A percentile compares a stretch with the other conserved stretches of the same genome.
Conservation (phyloP, 2,797 vertebrate species). For the Manis pentadactyla region DNA sequence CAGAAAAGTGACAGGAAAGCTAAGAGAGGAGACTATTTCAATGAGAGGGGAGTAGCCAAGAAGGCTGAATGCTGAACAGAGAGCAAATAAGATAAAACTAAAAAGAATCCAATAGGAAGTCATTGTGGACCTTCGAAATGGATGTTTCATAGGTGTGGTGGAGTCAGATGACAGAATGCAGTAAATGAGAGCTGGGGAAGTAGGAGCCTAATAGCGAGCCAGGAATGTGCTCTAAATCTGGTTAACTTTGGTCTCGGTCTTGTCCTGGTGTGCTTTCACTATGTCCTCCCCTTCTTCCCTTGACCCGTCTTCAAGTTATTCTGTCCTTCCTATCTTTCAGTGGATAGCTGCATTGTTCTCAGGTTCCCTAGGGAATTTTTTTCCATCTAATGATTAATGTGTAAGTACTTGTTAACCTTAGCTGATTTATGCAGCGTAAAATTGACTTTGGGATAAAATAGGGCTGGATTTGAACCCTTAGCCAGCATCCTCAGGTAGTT, state of each 20-base stretch:
- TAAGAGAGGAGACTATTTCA: not conserved
- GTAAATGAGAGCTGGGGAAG: not conserved
- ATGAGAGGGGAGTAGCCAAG: not conserved
- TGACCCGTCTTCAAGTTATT: not conserved
- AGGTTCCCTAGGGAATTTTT: not conserved
- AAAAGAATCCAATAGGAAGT: not conserved
- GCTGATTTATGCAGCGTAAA: not conserved
- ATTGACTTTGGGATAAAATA: not conserved
- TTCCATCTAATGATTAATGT: not conserved
- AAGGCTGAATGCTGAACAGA: not conserved
- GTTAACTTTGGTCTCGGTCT: not conserved
- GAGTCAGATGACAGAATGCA: not conserved
- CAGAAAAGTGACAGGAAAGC: not conserved
- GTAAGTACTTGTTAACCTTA: not conserved
- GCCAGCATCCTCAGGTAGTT: not conserved
- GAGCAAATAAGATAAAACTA: not conserved
- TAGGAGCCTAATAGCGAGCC: not conserved
- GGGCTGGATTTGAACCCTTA: not conserved
- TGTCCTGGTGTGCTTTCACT: not conserved
- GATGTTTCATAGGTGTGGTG: not conserved
- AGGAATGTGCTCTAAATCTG: not conserved
- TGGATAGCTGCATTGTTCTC: not conserved
- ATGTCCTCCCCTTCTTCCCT: not conserved
- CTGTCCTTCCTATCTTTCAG: not conserved
- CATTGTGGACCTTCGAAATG: not conserved